A percentile compares a stretch with the other conserved stretches of the same genome.
phyloP scores from a whole-genome alignment of 2,888 invertebrate genomes.

The Mimumesa dahlbomi region DNA sequence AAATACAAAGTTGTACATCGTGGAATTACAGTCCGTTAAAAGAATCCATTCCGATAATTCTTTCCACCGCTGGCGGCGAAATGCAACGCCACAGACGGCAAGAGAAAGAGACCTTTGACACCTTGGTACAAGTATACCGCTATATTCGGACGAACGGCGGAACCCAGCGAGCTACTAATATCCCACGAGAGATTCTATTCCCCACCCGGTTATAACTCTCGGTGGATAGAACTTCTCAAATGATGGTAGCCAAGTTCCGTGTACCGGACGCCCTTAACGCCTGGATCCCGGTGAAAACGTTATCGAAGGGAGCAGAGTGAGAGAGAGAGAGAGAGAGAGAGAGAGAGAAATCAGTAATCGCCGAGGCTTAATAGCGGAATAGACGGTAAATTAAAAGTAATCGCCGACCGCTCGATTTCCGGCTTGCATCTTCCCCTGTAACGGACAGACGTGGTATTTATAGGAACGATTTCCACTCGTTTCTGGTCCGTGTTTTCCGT shows the following conservation, averaged over 20 bases:
- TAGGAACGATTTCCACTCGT: not conserved
- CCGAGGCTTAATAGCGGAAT: conserved; percentile 26
- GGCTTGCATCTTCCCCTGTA: not conserved
- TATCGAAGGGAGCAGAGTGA: conserved; percentile 12
- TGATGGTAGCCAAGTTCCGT: conserved; percentile 36
- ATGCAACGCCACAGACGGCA: no score
- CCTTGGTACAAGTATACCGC: not conserved
- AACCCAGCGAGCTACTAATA: conserved; percentile 29
- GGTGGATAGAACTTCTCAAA: conserved; percentile 52
- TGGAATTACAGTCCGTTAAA: no score
- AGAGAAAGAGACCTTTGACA: conserved; percentile 16
- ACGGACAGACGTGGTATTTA: not conserved
- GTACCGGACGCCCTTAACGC: conserved; percentile 31
- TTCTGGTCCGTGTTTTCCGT: no score
- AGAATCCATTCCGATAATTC: no score
- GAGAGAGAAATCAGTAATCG: conserved; percentile 30
- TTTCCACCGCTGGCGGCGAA: no score
- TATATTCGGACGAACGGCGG: not conserved
- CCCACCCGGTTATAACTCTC: conserved; percentile 52
- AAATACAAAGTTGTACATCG: no score
- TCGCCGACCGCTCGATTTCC: conserved; percentile 43
- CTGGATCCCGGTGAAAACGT: conserved; percentile 28
- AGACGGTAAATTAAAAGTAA: conserved; percentile 48
- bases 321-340: no score
- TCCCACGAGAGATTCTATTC: conserved; percentile 33